These are phyloP conservation scores for Acrocephalus scirpaceus DNA, from an alignment of 2,797 vertebrate genomes.

Conservation along the genomic window DNA sequence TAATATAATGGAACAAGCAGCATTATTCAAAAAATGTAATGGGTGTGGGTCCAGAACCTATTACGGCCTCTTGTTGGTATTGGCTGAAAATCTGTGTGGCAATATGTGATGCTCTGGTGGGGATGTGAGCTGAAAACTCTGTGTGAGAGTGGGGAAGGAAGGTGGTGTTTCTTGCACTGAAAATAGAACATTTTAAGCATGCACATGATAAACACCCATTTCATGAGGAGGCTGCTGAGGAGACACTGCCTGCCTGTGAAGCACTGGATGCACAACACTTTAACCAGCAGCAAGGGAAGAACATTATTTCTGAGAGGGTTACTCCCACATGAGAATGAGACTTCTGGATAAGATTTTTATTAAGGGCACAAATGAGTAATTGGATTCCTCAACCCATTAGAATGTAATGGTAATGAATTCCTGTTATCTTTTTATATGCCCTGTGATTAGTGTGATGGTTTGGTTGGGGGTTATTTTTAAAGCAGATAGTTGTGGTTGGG, in stretches of 20 bases:
- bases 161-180: background rate
- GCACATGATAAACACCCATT: background rate
- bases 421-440: background rate
- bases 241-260: background rate
- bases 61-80: background rate
- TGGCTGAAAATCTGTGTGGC: background rate
- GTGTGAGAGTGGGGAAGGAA: background rate
- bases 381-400: background rate
- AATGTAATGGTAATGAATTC: background rate
- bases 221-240: background rate
- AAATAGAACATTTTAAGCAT: background rate
- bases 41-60: background rate
- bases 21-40: background rate
- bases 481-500: background rate
- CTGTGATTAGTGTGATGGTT: background rate
- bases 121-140: background rate
- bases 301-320: background rate
- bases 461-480: background rate
- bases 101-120: background rate
- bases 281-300: background rate
- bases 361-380: background rate
- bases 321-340: background rate
- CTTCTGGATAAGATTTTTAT: background rate
- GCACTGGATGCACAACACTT: background rate
- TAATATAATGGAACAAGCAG: background rate